These are phyloP conservation scores for Coremacera marginata DNA, from an alignment of 2,888 invertebrate species.

Conservation along the genomic window DNA sequence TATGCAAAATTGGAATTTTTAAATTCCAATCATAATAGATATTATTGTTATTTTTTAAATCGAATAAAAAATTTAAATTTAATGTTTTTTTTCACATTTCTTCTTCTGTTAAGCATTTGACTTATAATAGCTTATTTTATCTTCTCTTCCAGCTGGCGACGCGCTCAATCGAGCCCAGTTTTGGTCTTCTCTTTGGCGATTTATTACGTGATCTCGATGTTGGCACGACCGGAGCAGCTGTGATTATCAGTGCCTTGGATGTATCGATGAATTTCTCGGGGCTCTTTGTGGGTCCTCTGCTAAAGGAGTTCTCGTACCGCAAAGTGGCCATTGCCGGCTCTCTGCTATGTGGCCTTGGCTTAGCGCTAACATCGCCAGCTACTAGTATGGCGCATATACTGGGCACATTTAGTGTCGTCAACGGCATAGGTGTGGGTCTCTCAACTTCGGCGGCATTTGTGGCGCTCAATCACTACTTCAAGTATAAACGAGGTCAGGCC, in stretches of 20 bases:
- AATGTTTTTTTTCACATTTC: background rate
- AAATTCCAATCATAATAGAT: background rate
- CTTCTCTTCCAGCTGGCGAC: slow-evolving; percentile 78
- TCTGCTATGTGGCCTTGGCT: slow-evolving; percentile 75
- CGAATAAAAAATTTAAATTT: background rate
- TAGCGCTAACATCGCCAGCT: slow-evolving; percentile 78
- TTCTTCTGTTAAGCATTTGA: background rate
- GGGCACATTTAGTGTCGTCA: slow-evolving; percentile 80
- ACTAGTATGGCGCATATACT: slow-evolving; percentile 79
- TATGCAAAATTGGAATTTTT: no score
- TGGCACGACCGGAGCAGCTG: slow-evolving; percentile 80
- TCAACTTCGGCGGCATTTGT: slow-evolving; percentile 84
- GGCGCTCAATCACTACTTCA: slow-evolving; percentile 82
- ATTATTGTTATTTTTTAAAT: background rate
- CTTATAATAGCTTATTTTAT: slow-evolving; percentile 22
- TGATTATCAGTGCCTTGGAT: slow-evolving; percentile 82
- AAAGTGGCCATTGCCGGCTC: slow-evolving; percentile 79
- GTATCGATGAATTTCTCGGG: slow-evolving; percentile 85
- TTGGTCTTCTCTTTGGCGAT: slow-evolving; percentile 84
- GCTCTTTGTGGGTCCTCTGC: slow-evolving; percentile 81
- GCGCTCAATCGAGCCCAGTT: slow-evolving; percentile 84
- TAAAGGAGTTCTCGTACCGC: slow-evolving; percentile 80
- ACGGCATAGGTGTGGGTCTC: slow-evolving; percentile 83
- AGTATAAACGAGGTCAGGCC: slow-evolving; percentile 82
- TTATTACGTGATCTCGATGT: slow-evolving; percentile 77